Evolutionary conservation across 2,888 invertebrate species (phyloP).

Genomic region (Hydroisotoma schaefferi): DNA sequence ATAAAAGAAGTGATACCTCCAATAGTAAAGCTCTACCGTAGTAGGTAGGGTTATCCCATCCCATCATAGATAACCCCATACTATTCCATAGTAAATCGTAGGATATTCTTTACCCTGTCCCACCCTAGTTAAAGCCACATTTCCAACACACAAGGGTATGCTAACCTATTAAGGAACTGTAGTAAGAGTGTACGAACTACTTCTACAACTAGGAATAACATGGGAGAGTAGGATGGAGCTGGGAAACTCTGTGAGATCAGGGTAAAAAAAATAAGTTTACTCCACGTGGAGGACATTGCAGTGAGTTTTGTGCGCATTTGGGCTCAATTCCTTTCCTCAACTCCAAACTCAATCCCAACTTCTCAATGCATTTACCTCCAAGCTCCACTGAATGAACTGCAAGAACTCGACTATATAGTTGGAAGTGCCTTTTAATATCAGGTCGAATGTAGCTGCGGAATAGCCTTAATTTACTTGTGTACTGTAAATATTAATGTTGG

Average conservation of each 20-base stretch:
- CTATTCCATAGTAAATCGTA: too few relatives aligned
- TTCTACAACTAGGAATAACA: constrained; percentile 16
- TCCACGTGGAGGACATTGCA: constrained; percentile 36
- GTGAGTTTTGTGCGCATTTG: background rate
- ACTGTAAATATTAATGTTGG: too few relatives aligned
- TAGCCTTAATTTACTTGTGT: too few relatives aligned
- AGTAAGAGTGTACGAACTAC: constrained; percentile 42
- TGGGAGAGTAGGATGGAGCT: constrained; percentile 18
- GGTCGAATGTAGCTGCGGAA: too few relatives aligned
- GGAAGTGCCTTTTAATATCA: too few relatives aligned
- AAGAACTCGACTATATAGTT: too few relatives aligned
- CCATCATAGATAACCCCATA: too few relatives aligned
- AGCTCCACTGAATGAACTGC: constrained; percentile 15
- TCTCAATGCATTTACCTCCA: constrained; percentile 10
- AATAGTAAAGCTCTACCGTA: background rate
- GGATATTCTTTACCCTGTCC: too few relatives aligned
- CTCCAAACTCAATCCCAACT: background rate
- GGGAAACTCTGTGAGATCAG: too few relatives aligned
- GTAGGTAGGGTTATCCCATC: too few relatives aligned
- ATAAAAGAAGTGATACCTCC: background rate
- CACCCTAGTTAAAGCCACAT: background rate
- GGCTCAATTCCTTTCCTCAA: background rate
- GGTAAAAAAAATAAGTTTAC: constrained; percentile 36
- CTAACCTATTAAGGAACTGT: constrained; percentile 28
- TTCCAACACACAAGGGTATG: constrained; percentile 3